Evolutionary conservation across 2,888 invertebrate genomes (phyloP).

Genomic region (Diarsia rubi): DNA sequence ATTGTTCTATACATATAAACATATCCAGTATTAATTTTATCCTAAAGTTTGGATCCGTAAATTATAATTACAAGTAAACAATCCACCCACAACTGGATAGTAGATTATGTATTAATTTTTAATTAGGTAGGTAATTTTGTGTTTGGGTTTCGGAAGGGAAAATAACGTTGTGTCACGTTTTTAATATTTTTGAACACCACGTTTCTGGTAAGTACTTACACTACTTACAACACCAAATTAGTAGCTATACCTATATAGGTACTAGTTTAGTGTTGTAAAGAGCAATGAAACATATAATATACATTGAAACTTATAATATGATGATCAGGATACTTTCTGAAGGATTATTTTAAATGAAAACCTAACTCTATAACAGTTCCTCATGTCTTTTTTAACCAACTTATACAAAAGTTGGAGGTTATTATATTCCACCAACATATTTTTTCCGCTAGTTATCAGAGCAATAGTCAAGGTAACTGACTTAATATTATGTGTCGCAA

Average conservation of each 20-base stretch:
- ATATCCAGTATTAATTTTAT: constrained; percentile 35
- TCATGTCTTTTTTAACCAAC: neutral
- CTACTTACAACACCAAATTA: no score
- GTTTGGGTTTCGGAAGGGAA: constrained; percentile 24
- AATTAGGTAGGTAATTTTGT: constrained; percentile 40
- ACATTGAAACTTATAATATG: neutral
- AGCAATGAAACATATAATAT: no score
- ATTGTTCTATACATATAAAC: neutral
- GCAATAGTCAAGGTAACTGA: neutral
- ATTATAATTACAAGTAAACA: constrained; percentile 48
- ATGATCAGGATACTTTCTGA: no score
- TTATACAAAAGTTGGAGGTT: no score
- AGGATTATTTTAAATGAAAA: neutral
- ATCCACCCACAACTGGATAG: constrained; percentile 46
- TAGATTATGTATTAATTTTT: constrained; percentile 49
- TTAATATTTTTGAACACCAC: constrained; percentile 7
- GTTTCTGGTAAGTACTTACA: neutral
- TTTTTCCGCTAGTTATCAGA: no score
- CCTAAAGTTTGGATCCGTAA: constrained; percentile 18
- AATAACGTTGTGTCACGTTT: constrained; percentile 32
- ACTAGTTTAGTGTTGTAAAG: neutral
- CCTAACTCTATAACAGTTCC: neutral
- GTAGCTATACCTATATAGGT: no score
- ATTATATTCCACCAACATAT: no score
- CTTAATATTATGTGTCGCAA: neutral